Evolutionary conservation across 2,888 invertebrate genomes (phyloP), one percentile per base, ranked within the genome.

Genomic region (Epirrhoe tristata): DNA sequence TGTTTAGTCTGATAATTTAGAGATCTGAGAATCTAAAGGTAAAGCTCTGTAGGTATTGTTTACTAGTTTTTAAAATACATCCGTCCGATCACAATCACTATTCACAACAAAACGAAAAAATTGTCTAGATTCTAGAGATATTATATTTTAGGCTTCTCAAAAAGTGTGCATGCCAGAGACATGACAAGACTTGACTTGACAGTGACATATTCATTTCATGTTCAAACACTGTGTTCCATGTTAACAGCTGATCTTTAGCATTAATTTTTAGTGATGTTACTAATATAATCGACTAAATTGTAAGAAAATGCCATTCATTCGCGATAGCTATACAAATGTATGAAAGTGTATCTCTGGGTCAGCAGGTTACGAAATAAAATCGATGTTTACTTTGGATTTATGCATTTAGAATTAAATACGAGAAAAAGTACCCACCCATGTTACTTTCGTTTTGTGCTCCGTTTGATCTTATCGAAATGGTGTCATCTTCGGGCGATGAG

Each of bases 401-500:
- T 6, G 36, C 36, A 36, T 10, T 39, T 39, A 0, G 10, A 39
- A 10, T 10, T 10, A 39, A 39, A 39, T 8, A 46, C 14, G 14
- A 14, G n/a, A 43, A 16, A n/a, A 16, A 16, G 43, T 32, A 82
- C 88, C 77, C 85, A 90, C 95, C 95, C 81, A 95, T 90, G 73
- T 69, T 82, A 78, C 16, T 48, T 16, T 95, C 95, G 82, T 93
- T 94, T 82, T 89, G 93, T 71, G 93, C 91, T 72, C 94, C 93
- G 78, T 94, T 94, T 55, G 94, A 93, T 81, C 93, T 87, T 77
- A 93, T 82, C 73, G 95, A 95, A 73, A 94, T 93, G 58, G 93
- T 87, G 77, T 95, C 94, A 73, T 94, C 95, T 85, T 95, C 95
- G 10, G 95, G 94, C 51, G 95, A 94, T 53, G 94, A 93, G 50